Evolutionary conservation across 2,888 invertebrate species (phyloP).

Genomic region (Conchocele bisecta): DNA sequence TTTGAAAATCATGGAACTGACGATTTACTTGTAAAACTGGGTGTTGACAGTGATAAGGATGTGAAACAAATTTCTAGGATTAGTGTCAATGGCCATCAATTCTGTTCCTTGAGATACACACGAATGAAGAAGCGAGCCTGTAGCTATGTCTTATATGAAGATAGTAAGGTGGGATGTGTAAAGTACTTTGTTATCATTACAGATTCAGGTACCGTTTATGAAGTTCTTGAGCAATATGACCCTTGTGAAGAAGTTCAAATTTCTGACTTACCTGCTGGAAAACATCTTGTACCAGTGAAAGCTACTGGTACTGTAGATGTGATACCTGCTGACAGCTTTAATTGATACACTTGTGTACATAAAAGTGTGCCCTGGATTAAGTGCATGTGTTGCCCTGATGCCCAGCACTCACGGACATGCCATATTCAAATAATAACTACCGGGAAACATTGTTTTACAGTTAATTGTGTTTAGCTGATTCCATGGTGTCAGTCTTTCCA

Average conservation of each 20-base stretch:
- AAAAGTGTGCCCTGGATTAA: slow-evolving; percentile 13
- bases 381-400: slow-evolving; percentile 19
- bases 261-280: slow-evolving; percentile 12
- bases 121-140: slow-evolving; percentile 33
- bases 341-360: slow-evolving; percentile 22
- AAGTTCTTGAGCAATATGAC: slow-evolving; percentile 11
- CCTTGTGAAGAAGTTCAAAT: background rate
- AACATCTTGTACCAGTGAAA: slow-evolving; percentile 18
- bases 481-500: too few relatives aligned
- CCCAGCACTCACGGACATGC: slow-evolving; percentile 29
- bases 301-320: slow-evolving; percentile 1
- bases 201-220: slow-evolving; percentile 25
- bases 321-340: slow-evolving; percentile 8
- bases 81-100: slow-evolving; percentile 7
- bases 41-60: background rate
- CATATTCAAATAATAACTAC: slow-evolving; percentile 16
- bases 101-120: slow-evolving; percentile 25
- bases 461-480: background rate
- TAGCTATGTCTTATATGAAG: slow-evolving; percentile 19
- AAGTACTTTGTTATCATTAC: slow-evolving; percentile 26
- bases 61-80: slow-evolving; percentile 8
- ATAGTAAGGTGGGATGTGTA: slow-evolving; percentile 9
- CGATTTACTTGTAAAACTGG: slow-evolving; percentile 17
- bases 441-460: background rate
- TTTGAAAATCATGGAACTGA: slow-evolving; percentile 18